Percentiles rank a stretch among this genome's conserved stretches.
phyloP scores from a whole-genome alignment of 2,113 vertebrate genomes.

The Penelope pileata region DNA sequence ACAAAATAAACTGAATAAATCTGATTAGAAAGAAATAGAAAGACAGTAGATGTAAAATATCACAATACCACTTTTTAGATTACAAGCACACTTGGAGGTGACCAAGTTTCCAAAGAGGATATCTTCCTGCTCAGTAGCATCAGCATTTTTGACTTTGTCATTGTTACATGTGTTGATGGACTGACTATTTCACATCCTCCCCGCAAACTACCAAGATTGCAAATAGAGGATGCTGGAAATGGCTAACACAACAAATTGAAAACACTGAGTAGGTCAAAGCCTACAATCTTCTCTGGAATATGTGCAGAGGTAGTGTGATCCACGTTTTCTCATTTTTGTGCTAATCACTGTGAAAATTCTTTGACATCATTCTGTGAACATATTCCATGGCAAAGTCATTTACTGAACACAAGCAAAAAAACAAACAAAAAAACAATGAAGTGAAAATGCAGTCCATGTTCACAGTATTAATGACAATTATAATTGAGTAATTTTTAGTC shows the following conservation, averaged over 20 bases:
- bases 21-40: neutral
- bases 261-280: slow-evolving; percentile 59
- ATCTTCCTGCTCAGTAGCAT: slow-evolving; percentile 8
- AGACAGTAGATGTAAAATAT: neutral
- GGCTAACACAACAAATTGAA: slow-evolving; percentile 27
- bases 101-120: neutral
- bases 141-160: slow-evolving; percentile 26
- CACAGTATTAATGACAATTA: neutral
- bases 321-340: slow-evolving; percentile 42
- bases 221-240: slow-evolving; percentile 40
- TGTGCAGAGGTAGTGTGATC: slow-evolving; percentile 18
- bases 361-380: slow-evolving; percentile 6
- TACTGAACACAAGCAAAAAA: neutral
- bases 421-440: neutral
- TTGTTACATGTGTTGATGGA: slow-evolving; percentile 3
- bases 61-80: neutral
- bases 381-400: neutral
- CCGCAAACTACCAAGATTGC: slow-evolving; percentile 29
- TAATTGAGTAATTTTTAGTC: neutral
- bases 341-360: slow-evolving; percentile 46
- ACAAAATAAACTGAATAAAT: neutral
- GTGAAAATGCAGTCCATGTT: neutral
- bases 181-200: slow-evolving; percentile 19
- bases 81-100: neutral
- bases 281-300: neutral